Conservation (phyloP, 2,113 vertebrate species). For the Anolis carolinensis region DNA sequence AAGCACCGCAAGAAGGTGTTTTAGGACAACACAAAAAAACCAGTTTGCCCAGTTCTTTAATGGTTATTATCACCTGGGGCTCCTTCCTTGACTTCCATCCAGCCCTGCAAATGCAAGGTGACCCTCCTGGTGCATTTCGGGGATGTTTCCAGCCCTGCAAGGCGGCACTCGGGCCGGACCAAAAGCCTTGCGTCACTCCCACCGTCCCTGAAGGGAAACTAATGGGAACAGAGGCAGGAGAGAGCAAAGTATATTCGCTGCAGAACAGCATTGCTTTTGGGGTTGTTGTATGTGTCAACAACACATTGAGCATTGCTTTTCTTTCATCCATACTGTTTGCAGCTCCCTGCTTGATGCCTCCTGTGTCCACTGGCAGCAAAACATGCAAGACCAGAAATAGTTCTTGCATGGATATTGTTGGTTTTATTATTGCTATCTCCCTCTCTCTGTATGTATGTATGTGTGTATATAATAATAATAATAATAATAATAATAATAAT, state of each 20-base stretch:
- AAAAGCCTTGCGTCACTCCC: neutral
- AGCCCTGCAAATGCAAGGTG: too few relatives aligned
- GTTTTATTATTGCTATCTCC: too few relatives aligned
- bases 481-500: too few relatives aligned
- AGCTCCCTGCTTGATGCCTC: neutral
- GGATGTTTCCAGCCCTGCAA: too few relatives aligned
- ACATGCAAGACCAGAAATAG: neutral
- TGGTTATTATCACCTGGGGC: neutral
- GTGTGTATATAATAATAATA: too few relatives aligned
- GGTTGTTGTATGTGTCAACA: too few relatives aligned
- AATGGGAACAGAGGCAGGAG: neutral
- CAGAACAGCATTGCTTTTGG: too few relatives aligned
- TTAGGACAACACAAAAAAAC: neutral
- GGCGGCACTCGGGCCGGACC: too few relatives aligned
- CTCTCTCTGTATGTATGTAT: too few relatives aligned
- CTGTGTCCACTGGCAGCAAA: neutral
- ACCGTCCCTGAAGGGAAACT: neutral
- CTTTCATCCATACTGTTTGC: neutral
- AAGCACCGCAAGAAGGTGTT: neutral
- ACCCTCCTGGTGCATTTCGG: too few relatives aligned
- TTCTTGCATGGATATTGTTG: neutral
- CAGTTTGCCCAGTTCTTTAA: neutral
- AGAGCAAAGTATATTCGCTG: too few relatives aligned
- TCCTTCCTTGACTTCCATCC: neutral
- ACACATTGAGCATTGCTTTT: too few relatives aligned